A percentile compares a stretch with the other conserved stretches of the same genome.
These are phyloP conservation scores for Isurus oxyrinchus DNA, from an alignment of 2,113 vertebrate species.

Conservation along the genomic window DNA sequence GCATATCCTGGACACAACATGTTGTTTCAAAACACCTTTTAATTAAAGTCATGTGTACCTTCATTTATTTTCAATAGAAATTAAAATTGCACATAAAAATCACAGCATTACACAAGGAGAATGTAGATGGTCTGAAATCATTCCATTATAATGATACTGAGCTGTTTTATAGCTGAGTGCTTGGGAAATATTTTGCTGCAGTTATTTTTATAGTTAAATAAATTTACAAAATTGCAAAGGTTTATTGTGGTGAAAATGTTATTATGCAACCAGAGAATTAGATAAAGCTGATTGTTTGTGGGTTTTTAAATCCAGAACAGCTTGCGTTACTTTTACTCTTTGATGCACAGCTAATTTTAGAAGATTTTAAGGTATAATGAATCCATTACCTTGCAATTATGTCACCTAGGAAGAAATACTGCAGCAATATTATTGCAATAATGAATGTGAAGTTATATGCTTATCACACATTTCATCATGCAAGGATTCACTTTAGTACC, in stretches of 20 bases:
- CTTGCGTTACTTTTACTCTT: conserved; percentile 7
- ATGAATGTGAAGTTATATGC: conserved; percentile 17
- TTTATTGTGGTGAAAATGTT: conserved; percentile 17
- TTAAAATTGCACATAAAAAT: not conserved
- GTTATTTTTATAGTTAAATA: not conserved
- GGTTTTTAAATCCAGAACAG: conserved; percentile 15
- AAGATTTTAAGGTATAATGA: conserved; percentile 1
- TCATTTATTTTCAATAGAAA: conserved; percentile 6
- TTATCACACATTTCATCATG: conserved; percentile 32
- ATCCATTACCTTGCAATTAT: conserved; percentile 36
- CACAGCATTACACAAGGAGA: not conserved
- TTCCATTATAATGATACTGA: not conserved
- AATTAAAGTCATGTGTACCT: not conserved
- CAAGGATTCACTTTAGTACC: conserved; percentile 17
- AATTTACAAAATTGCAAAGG: conserved; percentile 1
- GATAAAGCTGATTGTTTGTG: conserved; percentile 31
- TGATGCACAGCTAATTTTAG: conserved; percentile 13
- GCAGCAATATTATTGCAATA: conserved; percentile 21
- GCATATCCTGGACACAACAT: not conserved
- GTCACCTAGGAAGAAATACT: not conserved
- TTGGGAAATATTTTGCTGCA: not conserved
- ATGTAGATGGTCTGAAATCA: not conserved
- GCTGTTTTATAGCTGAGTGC: not conserved
- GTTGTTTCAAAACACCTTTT: conserved; percentile 7
- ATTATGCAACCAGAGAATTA: not conserved